Evolutionary conservation across 1,140 invertebrate genomes (phyloP), one percentile per base, ranked within the genome.

Genomic region (Nixonia krombeini): DNA sequence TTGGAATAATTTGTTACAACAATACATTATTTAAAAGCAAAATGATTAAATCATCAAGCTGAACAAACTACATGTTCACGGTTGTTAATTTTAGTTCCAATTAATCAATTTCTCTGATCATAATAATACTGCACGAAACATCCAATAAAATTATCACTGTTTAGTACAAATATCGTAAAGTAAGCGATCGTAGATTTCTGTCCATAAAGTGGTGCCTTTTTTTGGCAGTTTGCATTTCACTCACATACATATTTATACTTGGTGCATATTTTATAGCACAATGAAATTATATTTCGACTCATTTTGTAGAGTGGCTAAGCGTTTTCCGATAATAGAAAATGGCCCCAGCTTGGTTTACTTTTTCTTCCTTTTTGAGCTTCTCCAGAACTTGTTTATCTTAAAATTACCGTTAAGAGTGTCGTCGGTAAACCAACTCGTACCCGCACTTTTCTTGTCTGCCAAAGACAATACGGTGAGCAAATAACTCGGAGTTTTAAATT

Each of bases 401-500:
- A 66, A 71, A 71, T 71, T 66, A 71, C 49, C 45, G 44, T 13
- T 23, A 45, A 49, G 42, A 66, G 62, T 66, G 53, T 71, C 68
- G 41, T 66, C 26, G 49, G 50, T 17, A 47, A 57, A 52, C 53
- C 44, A 56, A 33, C 55, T 50, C 38, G 61, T 50, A 53, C 33
- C 21, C 7, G 35, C 56, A 50, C 64, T 56, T 68, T 56, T 52
- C 67, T 59, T 51, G 47, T 23, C 40, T 37, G 52, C 49, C 57
- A 71, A 53, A 61, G 57, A 71, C 66, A 71, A 71, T 52, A 58
- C 62, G 62, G 41, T 45, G 49, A 52, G 50, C 63, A 63, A 71
- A 71, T 63, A 71, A 59, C 69, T 59, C 69, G 42, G 40, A 65
- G 68, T 71, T 71, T 67, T 67, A 71, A 71, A 71, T 71, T 71